Evolutionary conservation across 1,140 invertebrate genomes (phyloP), one percentile per base, ranked within the genome.

Genomic region (Sycophila sp.): DNA sequence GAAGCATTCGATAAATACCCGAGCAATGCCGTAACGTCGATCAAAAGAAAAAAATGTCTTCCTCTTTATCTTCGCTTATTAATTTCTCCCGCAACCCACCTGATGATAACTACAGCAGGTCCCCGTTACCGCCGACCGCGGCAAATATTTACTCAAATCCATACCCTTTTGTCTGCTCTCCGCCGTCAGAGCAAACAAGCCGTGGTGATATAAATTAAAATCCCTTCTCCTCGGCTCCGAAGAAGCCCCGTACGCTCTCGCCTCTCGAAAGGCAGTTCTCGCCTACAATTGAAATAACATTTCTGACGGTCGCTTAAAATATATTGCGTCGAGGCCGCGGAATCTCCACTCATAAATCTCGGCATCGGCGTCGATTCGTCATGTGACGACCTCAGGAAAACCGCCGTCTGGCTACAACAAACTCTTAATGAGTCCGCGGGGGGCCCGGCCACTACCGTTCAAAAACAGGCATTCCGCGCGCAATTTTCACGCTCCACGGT

Each of bases 221-320:
- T 19, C 26, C 32, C 13, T 30, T 51, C 45, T 19, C 28, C 28
- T 7, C 42, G 38, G 17, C 13, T 11, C n/a, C 38, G 19, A 49
- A 2, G n/a, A n/a, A 42, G 8, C 17, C 40, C 40, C 19, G 6
- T 26, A 5, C 26, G 10, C 4, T n/a, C 24, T 28, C 49, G n/a
- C n/a, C n/a, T n/a, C n/a, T n/a, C n/a, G n/a, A 51, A 63, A 51
- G 36, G 30, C 2, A 17, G 19, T 19, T 10, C 47, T 32, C 62
- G n/a, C n/a, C n/a, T n/a, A n/a, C n/a, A n/a, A 65, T 65, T 65
- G 49, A 65, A 65, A 65, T 40, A 66, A 66, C 51, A 56, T 56
- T 56, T 11, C 51, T 26, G 51, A 58, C n/a, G 4, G 51, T 2
- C 60, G 26, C 10, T 19, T 63, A 38, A 63, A 63, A 63, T 63